A percentile compares a stretch with the other conserved stretches of the same genome.
phyloP scores from a whole-genome alignment of 2,888 invertebrate genomes.

The Microctonus aethiopoides region DNA sequence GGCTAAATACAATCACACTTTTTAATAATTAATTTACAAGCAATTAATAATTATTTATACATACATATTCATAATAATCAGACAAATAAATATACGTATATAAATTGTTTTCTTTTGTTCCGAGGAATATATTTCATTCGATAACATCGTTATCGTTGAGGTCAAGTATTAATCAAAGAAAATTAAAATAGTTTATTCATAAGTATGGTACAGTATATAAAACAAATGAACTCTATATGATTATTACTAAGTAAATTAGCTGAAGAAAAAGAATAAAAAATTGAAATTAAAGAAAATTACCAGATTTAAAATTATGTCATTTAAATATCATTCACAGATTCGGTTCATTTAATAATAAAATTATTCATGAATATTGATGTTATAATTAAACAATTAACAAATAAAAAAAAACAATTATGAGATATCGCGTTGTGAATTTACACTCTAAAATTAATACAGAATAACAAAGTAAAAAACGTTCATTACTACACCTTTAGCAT shows the following conservation, averaged over 20 bases:
- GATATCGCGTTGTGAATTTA: too few species aligned
- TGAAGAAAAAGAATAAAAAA: too few species aligned
- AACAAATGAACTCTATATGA: neutral
- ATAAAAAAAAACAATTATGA: too few species aligned
- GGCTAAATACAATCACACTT: slow-evolving; percentile 22
- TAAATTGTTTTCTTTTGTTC: neutral
- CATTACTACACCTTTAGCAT: slow-evolving; percentile 51
- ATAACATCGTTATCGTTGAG: slow-evolving; percentile 5
- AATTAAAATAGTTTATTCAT: neutral
- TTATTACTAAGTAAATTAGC: too few species aligned
- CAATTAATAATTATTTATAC: neutral
- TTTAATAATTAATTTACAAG: neutral
- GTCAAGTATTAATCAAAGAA: neutral
- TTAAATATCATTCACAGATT: too few species aligned
- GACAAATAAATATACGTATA: neutral
- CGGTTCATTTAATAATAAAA: too few species aligned
- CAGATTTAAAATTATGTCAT: too few species aligned
- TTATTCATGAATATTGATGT: neutral
- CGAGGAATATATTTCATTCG: neutral
- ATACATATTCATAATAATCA: neutral
- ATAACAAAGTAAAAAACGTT: neutral
- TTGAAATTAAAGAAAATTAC: too few species aligned
- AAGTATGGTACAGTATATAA: neutral
- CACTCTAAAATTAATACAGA: neutral
- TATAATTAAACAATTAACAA: neutral